phyloP scores from a whole-genome alignment of 2,113 vertebrate species.

The Sterrhoptilus dennistouni region DNA sequence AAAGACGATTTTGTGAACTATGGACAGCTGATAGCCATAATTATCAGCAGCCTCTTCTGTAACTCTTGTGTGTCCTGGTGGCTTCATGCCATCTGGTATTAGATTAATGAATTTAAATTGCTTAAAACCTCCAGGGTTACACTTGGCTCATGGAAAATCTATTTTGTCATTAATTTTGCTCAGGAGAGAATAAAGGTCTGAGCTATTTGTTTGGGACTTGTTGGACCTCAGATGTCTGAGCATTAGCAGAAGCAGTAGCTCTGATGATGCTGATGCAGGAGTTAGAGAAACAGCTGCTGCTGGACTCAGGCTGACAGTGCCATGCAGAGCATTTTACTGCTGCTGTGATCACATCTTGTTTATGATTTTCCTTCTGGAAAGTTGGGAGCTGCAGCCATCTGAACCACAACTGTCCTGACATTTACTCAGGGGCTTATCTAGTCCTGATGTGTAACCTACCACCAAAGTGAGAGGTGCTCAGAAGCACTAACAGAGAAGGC shows the following conservation, averaged over 20 bases:
- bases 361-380: neutral
- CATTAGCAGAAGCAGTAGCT: neutral
- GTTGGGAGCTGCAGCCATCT: neutral
- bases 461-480: neutral
- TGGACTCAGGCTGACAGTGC: rapidly evolving
- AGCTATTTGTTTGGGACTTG: neutral
- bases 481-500: neutral
- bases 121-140: neutral
- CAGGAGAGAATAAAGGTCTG: neutral
- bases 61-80: neutral
- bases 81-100: neutral
- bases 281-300: neutral
- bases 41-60: neutral
- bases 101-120: neutral
- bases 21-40: neutral
- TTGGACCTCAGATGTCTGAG: neutral
- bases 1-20: neutral
- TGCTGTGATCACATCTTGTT: neutral
- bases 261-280: neutral
- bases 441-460: neutral
- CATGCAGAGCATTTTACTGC: neutral
- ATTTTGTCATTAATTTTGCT: neutral
- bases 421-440: neutral
- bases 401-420: neutral
- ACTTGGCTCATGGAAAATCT: neutral